Evolutionary conservation across 2,888 invertebrate species (phyloP).

Genomic region (Cantharis nigra): DNA sequence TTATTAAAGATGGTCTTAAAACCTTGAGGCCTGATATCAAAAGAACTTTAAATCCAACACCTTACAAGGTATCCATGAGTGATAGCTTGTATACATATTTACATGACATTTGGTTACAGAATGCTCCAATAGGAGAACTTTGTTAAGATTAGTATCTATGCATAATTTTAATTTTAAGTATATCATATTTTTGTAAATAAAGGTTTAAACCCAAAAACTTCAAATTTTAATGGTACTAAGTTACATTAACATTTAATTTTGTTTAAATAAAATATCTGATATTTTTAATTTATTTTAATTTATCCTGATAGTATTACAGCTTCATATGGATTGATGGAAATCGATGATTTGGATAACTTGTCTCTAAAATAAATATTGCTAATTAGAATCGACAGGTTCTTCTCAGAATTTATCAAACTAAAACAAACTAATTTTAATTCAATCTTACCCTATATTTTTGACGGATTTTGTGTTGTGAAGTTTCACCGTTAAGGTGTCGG

Average conservation of each 20-base stretch:
- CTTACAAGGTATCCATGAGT: slow-evolving; percentile 96
- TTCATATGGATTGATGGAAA: slow-evolving; percentile 5
- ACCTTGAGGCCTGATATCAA: slow-evolving; percentile 91
- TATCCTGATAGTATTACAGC: slow-evolving; percentile 3
- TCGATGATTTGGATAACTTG: not conserved
- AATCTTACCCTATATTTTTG: slow-evolving; percentile 5
- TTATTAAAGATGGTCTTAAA: slow-evolving; percentile 78
- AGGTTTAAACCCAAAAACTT: not conserved
- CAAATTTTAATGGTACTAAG: not conserved
- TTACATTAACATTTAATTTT: not conserved
- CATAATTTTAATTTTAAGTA: not conserved
- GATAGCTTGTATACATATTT: slow-evolving; percentile 92
- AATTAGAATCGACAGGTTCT: no score
- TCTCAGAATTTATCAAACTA: no score
- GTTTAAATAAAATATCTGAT: no score
- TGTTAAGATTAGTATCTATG: slow-evolving; percentile 59
- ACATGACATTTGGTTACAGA: slow-evolving; percentile 94
- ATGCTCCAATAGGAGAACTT: slow-evolving; percentile 96
- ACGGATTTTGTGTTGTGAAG: slow-evolving; percentile 11
- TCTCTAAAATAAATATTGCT: not conserved
- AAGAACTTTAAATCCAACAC: slow-evolving; percentile 95
- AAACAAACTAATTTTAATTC: not conserved
- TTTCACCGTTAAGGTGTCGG: not conserved
- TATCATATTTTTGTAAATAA: not conserved
- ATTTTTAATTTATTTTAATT: not conserved